A percentile compares a stretch with the other conserved stretches of the same genome.
phyloP scores from a whole-genome alignment of 2,888 invertebrate species.

The Mylabris sibirica region DNA sequence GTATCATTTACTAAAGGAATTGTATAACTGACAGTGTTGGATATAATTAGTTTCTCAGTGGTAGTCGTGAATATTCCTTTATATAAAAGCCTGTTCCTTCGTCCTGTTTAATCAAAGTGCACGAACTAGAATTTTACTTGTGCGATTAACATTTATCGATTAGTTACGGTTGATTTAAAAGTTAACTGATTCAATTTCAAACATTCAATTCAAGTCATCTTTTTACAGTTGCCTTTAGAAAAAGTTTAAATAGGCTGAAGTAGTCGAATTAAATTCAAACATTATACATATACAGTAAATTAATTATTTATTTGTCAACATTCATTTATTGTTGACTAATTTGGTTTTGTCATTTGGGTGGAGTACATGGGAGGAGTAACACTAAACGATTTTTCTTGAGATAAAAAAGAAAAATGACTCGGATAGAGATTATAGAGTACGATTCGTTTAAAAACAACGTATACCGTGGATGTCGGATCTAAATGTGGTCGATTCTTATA shows the following conservation, averaged over 20 bases:
- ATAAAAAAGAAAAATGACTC: conserved; percentile 23
- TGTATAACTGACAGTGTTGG: conserved; percentile 23
- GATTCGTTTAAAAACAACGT: not conserved
- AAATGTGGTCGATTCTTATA: too few species aligned
- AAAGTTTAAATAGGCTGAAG: not conserved
- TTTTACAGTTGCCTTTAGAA: not conserved
- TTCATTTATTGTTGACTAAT: conserved; percentile 22
- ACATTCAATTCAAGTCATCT: conserved; percentile 20
- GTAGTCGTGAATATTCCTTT: conserved; percentile 21
- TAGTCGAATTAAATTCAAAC: not conserved
- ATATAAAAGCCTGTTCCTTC: conserved; percentile 23
- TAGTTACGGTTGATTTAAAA: conserved; percentile 45
- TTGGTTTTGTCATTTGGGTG: conserved; percentile 23
- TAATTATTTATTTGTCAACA: conserved; percentile 7
- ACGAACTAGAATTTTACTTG: conserved; percentile 41
- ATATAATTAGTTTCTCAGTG: conserved; percentile 27
- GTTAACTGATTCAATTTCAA: conserved; percentile 44
- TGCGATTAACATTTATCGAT: conserved; percentile 48
- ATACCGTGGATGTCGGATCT: too few species aligned
- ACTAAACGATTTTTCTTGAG: conserved; percentile 26
- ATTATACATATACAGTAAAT: not conserved
- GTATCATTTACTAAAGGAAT: conserved; percentile 31
- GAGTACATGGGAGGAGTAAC: conserved; percentile 20
- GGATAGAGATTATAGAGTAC: conserved; percentile 10
- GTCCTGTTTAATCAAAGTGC: conserved; percentile 36